Conservation (phyloP, 2,113 vertebrate genomes). For the Romanogobio albipinnatus region DNA sequence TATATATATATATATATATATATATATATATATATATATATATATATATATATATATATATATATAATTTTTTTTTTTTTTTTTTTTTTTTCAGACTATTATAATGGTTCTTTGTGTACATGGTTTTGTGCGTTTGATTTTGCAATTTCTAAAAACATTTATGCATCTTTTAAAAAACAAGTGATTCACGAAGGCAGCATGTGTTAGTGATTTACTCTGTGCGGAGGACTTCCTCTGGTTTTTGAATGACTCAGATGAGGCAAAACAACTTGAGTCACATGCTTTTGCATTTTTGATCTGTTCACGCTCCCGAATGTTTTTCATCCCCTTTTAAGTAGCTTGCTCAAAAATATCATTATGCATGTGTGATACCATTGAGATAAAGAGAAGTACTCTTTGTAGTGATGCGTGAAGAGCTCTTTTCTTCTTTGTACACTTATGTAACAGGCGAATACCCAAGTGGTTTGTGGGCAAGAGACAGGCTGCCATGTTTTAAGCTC, state of each 20-base stretch:
- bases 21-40: too few relatives aligned
- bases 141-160: not conserved
- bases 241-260: constrained; percentile 66
- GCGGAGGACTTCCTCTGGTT: constrained; percentile 31
- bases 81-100: too few relatives aligned
- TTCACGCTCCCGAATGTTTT: not conserved
- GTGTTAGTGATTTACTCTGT: constrained; percentile 27
- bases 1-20: too few relatives aligned
- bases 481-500: constrained; percentile 10
- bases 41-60: too few relatives aligned
- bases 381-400: constrained; percentile 18
- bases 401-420: not conserved
- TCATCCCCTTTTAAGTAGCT: constrained; percentile 8
- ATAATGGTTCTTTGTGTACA: not conserved
- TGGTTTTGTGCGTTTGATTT: not conserved
- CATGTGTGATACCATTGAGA: not conserved
- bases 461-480: constrained; percentile 24
- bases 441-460: constrained; percentile 47
- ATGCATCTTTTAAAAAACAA: not conserved
- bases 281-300: not conserved
- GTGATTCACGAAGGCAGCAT: constrained; percentile 13
- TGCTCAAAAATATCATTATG: not conserved
- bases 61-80: too few relatives aligned
- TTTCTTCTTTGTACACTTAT: constrained; percentile 32
- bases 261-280: constrained; percentile 46